These are phyloP conservation scores for Bryconaethiops microstoma DNA, from an alignment of 2,797 vertebrate genomes.

Conservation along the genomic window DNA sequence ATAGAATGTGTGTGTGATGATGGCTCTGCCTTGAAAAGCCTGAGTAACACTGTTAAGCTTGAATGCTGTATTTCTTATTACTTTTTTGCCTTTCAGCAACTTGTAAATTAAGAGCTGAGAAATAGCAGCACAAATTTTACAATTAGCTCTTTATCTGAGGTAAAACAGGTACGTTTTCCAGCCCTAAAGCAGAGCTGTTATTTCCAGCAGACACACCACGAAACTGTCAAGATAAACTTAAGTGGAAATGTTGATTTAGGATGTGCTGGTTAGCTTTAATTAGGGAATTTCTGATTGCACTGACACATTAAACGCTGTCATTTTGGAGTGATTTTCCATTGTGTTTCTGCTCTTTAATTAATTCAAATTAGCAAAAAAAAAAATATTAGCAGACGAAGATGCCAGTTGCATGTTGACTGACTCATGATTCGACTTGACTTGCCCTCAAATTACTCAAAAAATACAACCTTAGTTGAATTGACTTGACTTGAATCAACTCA, in stretches of 20 bases:
- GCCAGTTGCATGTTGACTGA: no score
- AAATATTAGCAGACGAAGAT: conserved; percentile 20
- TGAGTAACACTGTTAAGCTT: neutral
- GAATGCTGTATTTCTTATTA: conserved; percentile 9
- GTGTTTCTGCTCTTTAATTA: conserved; percentile 14
- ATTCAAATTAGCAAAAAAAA: conserved; percentile 17
- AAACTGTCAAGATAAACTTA: conserved; percentile 36
- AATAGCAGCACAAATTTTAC: conserved; percentile 31
- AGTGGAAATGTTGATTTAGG: conserved; percentile 26
- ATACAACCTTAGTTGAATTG: no score
- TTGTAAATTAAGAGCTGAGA: conserved; percentile 33
- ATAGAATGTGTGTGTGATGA: no score
- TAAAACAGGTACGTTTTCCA: conserved; percentile 36
- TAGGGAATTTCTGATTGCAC: conserved; percentile 39
- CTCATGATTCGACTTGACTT: no score
- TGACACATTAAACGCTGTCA: conserved; percentile 19
- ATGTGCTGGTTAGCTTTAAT: conserved; percentile 33
- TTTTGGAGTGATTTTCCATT: conserved; percentile 15
- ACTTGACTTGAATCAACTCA: no score
- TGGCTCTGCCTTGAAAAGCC: neutral
- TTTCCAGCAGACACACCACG: conserved; percentile 33
- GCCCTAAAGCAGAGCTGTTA: conserved; percentile 14
- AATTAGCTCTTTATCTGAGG: conserved; percentile 21
- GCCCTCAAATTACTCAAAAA: no score
- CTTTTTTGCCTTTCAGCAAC: conserved; percentile 23